These are phyloP conservation scores for Neostethus bicornis DNA, from an alignment of 2,797 vertebrate genomes.

Conservation along the genomic window DNA sequence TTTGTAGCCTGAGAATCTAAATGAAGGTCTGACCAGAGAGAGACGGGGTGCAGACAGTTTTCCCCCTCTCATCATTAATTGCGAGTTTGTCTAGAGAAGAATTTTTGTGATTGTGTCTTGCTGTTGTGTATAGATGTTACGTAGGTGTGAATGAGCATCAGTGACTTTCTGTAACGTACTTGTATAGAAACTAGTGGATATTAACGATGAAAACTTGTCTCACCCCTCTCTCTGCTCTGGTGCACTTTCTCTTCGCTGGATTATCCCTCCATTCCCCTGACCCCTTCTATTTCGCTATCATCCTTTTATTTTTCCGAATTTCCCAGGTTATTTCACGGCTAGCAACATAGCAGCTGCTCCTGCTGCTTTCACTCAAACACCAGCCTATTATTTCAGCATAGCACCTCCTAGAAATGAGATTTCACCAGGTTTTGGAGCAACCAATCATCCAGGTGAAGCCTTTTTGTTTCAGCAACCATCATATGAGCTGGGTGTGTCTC, in stretches of 20 bases:
- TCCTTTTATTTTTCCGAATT: slow-evolving; percentile 45
- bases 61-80: slow-evolving; percentile 31
- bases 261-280: slow-evolving; percentile 20
- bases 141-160: slow-evolving; percentile 27
- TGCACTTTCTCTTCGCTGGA: slow-evolving; percentile 57
- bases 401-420: slow-evolving; percentile 9
- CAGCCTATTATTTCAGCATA: slow-evolving; percentile 24
- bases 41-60: slow-evolving; percentile 17
- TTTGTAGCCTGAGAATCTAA: slow-evolving; percentile 15
- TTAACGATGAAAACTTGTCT: slow-evolving; percentile 49
- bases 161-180: slow-evolving; percentile 35
- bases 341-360: slow-evolving; percentile 24
- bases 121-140: slow-evolving; percentile 54
- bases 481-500: slow-evolving; percentile 7
- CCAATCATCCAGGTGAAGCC: slow-evolving; percentile 1
- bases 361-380: slow-evolving; percentile 37
- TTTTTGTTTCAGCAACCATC: slow-evolving; percentile 14
- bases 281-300: slow-evolving; percentile 20
- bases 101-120: slow-evolving; percentile 27
- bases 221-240: slow-evolving; percentile 52
- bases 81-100: slow-evolving; percentile 42
- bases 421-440: slow-evolving; percentile 16
- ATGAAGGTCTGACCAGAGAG: slow-evolving; percentile 15
- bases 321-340: slow-evolving; percentile 66
- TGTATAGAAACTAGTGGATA: slow-evolving; percentile 38